phyloP scores from a whole-genome alignment of 2,113 vertebrate genomes.

The Hippocampus comes region DNA sequence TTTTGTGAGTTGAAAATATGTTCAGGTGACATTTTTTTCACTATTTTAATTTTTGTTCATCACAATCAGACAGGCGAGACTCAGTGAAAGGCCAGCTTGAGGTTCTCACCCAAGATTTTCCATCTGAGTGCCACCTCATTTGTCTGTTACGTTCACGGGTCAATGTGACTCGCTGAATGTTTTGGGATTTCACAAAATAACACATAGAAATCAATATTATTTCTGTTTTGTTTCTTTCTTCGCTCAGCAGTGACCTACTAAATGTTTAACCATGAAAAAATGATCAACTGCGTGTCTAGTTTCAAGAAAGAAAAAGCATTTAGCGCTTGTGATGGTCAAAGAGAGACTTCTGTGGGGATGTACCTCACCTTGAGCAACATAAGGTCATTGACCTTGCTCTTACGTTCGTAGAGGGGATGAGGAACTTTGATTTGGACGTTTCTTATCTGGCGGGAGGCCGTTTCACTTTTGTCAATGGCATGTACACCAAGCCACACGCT shows the following conservation, averaged over 20 bases:
- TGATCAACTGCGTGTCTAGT: too few relatives aligned
- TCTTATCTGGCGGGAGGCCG: slow-evolving; percentile 22
- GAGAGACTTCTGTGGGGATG: neutral
- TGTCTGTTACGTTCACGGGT: too few relatives aligned
- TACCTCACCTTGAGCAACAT: slow-evolving; percentile 65
- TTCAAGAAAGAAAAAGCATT: too few relatives aligned
- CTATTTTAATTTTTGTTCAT: neutral
- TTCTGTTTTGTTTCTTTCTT: too few relatives aligned
- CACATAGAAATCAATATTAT: too few relatives aligned
- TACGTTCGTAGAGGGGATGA: slow-evolving; percentile 51
- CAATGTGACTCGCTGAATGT: too few relatives aligned
- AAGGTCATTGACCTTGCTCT: slow-evolving; percentile 41
- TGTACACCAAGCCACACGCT: slow-evolving; percentile 63
- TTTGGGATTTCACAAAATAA: too few relatives aligned
- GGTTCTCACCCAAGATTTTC: too few relatives aligned
- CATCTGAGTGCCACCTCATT: too few relatives aligned
- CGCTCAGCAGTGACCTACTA: too few relatives aligned
- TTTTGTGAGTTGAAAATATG: neutral
- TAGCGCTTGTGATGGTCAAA: neutral
- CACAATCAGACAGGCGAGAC: neutral
- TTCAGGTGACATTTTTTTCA: neutral
- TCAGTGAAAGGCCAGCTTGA: too few relatives aligned
- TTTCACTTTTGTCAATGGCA: slow-evolving; percentile 25
- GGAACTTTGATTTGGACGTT: neutral
- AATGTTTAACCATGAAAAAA: too few relatives aligned